Base-by-base conservation (phyloP, 2,888 invertebrate species). In the Trissoscelio sp. region DNA sequence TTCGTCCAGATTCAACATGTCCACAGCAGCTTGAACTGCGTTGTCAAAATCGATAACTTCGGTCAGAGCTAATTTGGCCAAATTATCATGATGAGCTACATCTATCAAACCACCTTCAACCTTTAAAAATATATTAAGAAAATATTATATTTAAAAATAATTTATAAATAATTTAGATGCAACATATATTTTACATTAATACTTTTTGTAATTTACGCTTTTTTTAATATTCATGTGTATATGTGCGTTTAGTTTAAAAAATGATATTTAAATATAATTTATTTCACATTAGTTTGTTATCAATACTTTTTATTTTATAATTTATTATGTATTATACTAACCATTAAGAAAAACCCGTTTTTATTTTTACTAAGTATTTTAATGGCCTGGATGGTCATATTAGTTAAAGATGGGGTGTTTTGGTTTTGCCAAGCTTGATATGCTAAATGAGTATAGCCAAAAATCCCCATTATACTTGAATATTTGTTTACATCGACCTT, bases 21-120 rank as follows among this genome's bases (percentile, higher is more conserved):
- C 88, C 22, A 93, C 46, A 0, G 95, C 95, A 0, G 90, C 91
- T 74, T 92, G 87, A 0, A 95, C 92, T 0, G 95, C 95, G 9
- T 92, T 92, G 64, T 95, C 94, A 67, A 95, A 91, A 51, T 94
- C 94, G 1, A 94, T 90, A 0, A 94, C 91, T 83, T 96, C 95
- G 20, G 93, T 92, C 11, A 95, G 86, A 0, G 95, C 94, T 0
- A 92, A 91, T 55, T 92, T 92, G 0, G 93, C 94, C 84, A 91
- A 93, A 89, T 94, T 94, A 37, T 92, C 92, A 86, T 95, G 95
- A 88, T 95, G 94, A 0, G 93, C 94, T 81, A 93, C 92, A 89
- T 94, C 94, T 28, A 94, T 94, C 39, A 93, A 92, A 0, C 94
- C 94, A 3, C 94, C 93, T 85, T 94, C 94, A 0, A 94, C 92